A percentile compares a stretch with the other conserved stretches of the same genome.
Evolutionary conservation across 2,797 vertebrate genomes (phyloP).

Genomic region (Sternotherus odoratus): DNA sequence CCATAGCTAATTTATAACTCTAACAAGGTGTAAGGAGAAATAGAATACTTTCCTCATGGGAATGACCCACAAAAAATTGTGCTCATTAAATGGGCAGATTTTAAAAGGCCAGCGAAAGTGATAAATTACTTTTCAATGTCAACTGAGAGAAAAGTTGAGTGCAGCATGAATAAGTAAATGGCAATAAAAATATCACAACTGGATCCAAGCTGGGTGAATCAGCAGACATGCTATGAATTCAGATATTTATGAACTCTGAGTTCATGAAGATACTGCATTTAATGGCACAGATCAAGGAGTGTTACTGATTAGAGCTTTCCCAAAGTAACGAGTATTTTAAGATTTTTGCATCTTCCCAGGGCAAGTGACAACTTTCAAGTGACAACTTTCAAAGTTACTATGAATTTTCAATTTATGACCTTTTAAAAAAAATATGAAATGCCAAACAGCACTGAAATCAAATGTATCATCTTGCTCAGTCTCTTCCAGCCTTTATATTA

Average conservation of each 20-base stretch:
- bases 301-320: not conserved
- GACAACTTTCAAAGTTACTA: not conserved
- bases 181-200: not conserved
- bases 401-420: not conserved
- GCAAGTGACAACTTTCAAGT: not conserved
- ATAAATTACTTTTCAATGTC: constrained; percentile 8
- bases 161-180: not conserved
- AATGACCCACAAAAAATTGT: not conserved
- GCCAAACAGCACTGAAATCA: not conserved
- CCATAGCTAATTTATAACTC: not conserved
- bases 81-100: not conserved
- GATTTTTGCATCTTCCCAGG: not conserved
- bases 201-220: not conserved
- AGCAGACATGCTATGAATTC: not conserved
- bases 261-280: not conserved
- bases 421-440: not conserved
- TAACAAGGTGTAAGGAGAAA: not conserved
- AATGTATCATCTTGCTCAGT: not conserved
- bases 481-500: not conserved
- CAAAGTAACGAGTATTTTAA: not conserved
- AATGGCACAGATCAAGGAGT: not conserved
- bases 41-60: not conserved
- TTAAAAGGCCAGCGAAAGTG: not conserved
- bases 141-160: not conserved
- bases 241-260: not conserved